These are phyloP conservation scores for Hipparchia sbordonii DNA, from an alignment of 2,888 invertebrate species.

Conservation along the genomic window DNA sequence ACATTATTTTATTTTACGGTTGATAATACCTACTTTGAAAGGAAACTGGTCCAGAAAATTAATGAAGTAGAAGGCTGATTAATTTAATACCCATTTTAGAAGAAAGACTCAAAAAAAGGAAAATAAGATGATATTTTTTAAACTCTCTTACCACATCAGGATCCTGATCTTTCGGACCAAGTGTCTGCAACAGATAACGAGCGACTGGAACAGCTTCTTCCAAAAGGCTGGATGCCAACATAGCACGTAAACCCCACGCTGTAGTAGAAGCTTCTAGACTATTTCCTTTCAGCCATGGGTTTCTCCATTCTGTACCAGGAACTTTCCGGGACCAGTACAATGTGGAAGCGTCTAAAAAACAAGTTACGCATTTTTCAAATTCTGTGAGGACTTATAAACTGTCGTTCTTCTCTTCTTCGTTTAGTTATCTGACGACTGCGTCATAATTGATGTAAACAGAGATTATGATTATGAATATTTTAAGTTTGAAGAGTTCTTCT, in stretches of 20 bases:
- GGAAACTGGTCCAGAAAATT: no score
- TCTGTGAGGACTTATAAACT: no score
- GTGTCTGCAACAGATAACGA: constrained; percentile 63
- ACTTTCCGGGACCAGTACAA: constrained; percentile 71
- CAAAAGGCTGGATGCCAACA: constrained; percentile 68
- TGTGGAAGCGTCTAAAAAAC: constrained; percentile 55
- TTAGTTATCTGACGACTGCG: no score
- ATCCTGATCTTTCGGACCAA: constrained; percentile 60
- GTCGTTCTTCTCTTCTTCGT: no score
- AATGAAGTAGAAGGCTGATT: background rate
- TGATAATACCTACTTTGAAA: no score
- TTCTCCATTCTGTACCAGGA: constrained; percentile 66
- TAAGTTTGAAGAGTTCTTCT: no score
- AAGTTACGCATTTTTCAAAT: background rate
- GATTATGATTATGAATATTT: no score
- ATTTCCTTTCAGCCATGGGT: constrained; percentile 71
- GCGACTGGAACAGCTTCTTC: constrained; percentile 69
- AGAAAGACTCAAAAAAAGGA: background rate
- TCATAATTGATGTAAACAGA: no score
- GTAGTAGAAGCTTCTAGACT: constrained; percentile 89
- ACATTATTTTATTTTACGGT: no score
- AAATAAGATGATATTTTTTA: background rate
- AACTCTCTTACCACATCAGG: constrained; percentile 63
- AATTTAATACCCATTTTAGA: no score
- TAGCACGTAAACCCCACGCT: constrained; percentile 92